Evolutionary conservation across 2,888 invertebrate genomes (phyloP).

Genomic region (Nomada ruficornis): DNA sequence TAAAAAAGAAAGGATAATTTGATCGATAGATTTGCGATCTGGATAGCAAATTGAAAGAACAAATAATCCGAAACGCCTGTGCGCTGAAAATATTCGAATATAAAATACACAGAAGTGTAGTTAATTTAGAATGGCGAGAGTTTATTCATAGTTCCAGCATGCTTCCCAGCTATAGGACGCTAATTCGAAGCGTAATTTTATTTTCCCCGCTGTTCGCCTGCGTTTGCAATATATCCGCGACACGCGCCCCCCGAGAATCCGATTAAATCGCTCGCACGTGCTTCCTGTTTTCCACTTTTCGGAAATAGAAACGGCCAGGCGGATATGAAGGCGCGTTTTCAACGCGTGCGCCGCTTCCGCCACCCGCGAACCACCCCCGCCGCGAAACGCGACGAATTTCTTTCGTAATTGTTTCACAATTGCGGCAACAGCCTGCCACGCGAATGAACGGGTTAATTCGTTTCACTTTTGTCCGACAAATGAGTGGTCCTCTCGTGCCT

Average conservation of each 20-base stretch:
- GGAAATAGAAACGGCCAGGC: slow-evolving; percentile 22
- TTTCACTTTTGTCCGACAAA: not conserved
- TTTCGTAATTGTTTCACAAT: slow-evolving; percentile 15
- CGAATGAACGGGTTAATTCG: slow-evolving; percentile 11
- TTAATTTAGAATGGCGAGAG: not conserved
- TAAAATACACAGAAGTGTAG: not conserved
- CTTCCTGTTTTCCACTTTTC: slow-evolving; percentile 5
- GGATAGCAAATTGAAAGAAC: too few species aligned
- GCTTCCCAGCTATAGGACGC: not conserved
- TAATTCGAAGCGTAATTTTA: slow-evolving; percentile 2
- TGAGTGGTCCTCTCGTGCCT: too few species aligned
- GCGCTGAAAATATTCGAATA: not conserved
- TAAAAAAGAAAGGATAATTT: too few species aligned
- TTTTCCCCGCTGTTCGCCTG: not conserved
- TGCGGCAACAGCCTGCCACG: not conserved
- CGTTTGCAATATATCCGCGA: not conserved
- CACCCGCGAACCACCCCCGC: not conserved
- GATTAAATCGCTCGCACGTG: not conserved
- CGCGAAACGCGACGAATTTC: not conserved
- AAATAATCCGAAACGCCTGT: not conserved
- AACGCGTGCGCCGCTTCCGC: not conserved
- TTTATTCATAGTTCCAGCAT: not conserved
- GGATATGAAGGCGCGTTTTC: slow-evolving; percentile 19
- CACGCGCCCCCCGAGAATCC: not conserved
- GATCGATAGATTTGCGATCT: too few species aligned